These are phyloP conservation scores for Astreopora myriophthalma DNA, from an alignment of 64 coral and sea anemone genomes.

Conservation along the genomic window DNA sequence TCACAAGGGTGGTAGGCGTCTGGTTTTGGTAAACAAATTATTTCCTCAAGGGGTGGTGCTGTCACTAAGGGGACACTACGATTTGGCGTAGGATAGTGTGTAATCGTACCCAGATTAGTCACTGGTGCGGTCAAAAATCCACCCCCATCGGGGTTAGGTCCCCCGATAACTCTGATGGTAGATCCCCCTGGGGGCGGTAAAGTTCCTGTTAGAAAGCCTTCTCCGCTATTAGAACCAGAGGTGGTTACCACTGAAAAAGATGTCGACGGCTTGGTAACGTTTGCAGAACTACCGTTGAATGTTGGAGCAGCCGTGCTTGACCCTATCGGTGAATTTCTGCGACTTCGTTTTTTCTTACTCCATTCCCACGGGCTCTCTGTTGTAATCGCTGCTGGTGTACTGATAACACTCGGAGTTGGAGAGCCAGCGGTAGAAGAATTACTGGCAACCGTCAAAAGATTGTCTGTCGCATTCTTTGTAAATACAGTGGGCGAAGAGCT, in stretches of 20 bases:
- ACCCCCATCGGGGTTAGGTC: neutral
- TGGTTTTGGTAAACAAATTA: conserved; percentile 67
- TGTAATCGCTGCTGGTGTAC: neutral
- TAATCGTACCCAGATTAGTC: neutral
- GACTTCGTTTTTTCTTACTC: neutral
- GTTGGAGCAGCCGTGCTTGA: conserved; percentile 1
- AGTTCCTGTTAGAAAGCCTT: conserved; percentile 31
- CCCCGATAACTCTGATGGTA: neutral
- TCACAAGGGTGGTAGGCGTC: conserved; percentile 94
- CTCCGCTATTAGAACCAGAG: neutral
- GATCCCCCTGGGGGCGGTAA: neutral
- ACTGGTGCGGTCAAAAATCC: neutral
- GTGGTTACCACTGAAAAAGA: neutral
- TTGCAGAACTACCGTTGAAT: conserved; percentile 13
- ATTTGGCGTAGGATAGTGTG: conserved; percentile 42
- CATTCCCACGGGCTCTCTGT: neutral
- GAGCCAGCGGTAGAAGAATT: conserved; percentile 1
- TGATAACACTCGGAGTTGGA: neutral
- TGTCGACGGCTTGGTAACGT: neutral
- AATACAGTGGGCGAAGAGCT: neutral
- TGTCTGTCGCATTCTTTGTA: neutral
- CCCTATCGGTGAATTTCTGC: neutral
- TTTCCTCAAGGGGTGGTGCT: neutral
- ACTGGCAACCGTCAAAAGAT: neutral
- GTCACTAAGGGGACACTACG: conserved; percentile 9